A percentile compares a stretch with the other conserved stretches of the same genome.
Evolutionary conservation across 2,113 vertebrate species (phyloP).

Genomic region (Nothoprocta perdicaria): DNA sequence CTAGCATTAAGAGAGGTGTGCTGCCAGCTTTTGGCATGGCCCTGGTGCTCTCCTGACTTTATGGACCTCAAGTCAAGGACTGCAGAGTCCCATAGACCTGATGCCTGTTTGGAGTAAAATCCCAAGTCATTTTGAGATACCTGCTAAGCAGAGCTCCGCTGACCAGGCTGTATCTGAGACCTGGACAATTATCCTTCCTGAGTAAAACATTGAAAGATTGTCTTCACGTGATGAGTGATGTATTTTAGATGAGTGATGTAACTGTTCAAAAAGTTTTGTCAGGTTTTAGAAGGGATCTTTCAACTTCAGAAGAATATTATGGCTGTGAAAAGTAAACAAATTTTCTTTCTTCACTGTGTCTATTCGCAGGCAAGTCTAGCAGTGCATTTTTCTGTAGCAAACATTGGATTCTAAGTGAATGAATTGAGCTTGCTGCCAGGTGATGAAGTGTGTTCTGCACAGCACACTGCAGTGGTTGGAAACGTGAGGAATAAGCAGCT

Average conservation of each 20-base stretch:
- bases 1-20: not conserved
- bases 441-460: slow-evolving; percentile 81
- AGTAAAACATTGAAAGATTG: not conserved
- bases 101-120: not conserved
- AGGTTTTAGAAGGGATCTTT: not conserved
- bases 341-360: not conserved
- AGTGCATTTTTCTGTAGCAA: not conserved
- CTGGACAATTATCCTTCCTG: not conserved
- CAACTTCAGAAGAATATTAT: not conserved
- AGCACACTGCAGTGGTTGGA: slow-evolving; percentile 79
- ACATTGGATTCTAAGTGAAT: not conserved
- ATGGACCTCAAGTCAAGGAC: not conserved
- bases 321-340: not conserved
- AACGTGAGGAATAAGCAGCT: slow-evolving; percentile 69
- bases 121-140: not conserved
- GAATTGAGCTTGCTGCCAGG: slow-evolving; percentile 1
- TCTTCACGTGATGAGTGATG: not conserved
- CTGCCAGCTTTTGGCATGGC: not conserved
- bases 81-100: not conserved
- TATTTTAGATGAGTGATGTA: not conserved
- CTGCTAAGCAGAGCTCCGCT: not conserved
- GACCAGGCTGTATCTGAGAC: not conserved
- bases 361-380: not conserved
- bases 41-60: not conserved
- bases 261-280: not conserved